Evolutionary conservation across 2,888 invertebrate species (phyloP).

Genomic region (Cotesia congregata): DNA sequence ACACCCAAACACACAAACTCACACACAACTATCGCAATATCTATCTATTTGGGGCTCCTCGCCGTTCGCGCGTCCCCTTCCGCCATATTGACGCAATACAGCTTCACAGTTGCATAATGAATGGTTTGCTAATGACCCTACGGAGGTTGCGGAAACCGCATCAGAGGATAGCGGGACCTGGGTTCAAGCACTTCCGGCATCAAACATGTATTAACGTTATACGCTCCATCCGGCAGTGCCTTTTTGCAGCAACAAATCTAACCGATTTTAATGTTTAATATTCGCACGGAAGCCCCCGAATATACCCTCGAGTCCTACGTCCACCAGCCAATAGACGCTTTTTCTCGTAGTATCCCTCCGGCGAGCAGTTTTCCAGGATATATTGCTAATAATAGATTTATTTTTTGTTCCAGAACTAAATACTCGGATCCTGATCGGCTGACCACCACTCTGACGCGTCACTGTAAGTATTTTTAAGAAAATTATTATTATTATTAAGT

Average conservation of each 20-base stretch:
- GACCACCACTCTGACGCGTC: constrained; percentile 62
- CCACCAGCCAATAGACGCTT: background rate
- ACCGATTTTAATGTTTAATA: constrained; percentile 37
- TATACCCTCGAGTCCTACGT: background rate
- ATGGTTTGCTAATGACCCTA: constrained; percentile 67
- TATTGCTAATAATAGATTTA: background rate
- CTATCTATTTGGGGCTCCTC: background rate
- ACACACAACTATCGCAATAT: background rate
- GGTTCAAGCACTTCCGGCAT: constrained; percentile 64
- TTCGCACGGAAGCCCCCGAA: background rate
- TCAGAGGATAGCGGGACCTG: constrained; percentile 51
- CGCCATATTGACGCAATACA: constrained; percentile 65
- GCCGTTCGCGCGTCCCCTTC: constrained; percentile 23
- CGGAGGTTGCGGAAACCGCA: constrained; percentile 66
- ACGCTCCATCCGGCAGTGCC: constrained; percentile 37
- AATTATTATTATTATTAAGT: too few relatives aligned
- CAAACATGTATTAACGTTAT: constrained; percentile 59
- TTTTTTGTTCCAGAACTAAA: constrained; percentile 54
- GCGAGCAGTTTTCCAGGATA: background rate
- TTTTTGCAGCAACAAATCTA: constrained; percentile 19
- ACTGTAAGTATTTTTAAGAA: constrained; percentile 55
- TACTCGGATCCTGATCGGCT: constrained; percentile 56
- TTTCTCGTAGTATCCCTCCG: background rate
- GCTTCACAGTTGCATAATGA: constrained; percentile 66
- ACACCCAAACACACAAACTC: background rate